Evolutionary conservation across 1,140 invertebrate genomes (phyloP), one percentile per base, ranked within the genome.

Genomic region (Hirudo medicinalis): DNA sequence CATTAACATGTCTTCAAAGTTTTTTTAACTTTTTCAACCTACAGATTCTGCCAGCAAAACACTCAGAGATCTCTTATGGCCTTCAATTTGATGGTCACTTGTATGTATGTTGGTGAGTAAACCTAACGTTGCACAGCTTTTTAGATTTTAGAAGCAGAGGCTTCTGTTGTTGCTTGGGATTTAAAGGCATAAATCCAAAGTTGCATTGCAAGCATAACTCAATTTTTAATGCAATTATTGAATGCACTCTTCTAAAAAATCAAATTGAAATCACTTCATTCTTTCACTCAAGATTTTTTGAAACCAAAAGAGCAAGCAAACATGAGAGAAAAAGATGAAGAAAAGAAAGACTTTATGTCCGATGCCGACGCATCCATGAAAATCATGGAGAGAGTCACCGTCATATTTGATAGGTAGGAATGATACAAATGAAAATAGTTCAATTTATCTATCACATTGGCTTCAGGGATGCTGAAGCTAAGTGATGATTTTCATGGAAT

Each of bases 361-460:
- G 89, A 90, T 79, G 87, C 89, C 3, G 90, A 91, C 79, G 85
- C 87, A 75, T 83, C 91, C 25, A 87, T 91, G 70, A 85, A 87
- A 76, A 88, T 89, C 53, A 90, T 90, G 81, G 91, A 93, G 80
- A 87, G 89, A 78, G 87, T 89, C 11, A 89, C 90, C 53, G 86
- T 89, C n/a, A 85, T 92, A 73, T 91, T 92, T 84, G 89, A 91
- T 80, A 87, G 88, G 81, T 89, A 74, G 76, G 73, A 73, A 29
- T 55, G 29, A 53, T 69, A 43, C 36, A 2, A 11, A 29, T 17
- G 15, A 13, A 72, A 67, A 68, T 20, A 29, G 6, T 67, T 53
- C 54, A 40, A 71, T 70, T 54, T 74, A n/a, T n/a, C n/a, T 36
- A 36, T 36, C 6, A 3, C 32, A 36, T 36, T 3, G 32, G 32